These are phyloP conservation scores for Spicauda simplicius DNA, from an alignment of 2,888 invertebrate species.

Conservation along the genomic window DNA sequence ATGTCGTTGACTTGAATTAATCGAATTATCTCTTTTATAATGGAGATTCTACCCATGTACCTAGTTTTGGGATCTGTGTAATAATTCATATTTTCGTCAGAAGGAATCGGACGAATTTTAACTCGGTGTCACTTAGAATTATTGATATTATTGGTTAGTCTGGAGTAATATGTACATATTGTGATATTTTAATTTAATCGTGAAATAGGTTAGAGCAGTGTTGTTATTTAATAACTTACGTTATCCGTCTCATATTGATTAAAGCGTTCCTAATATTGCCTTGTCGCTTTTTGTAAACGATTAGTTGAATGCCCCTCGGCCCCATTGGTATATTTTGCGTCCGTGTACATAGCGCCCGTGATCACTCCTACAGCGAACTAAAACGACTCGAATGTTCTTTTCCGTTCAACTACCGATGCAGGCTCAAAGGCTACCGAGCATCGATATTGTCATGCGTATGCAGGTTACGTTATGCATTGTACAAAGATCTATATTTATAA, in stretches of 20 bases:
- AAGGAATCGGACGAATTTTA: slow-evolving; percentile 46
- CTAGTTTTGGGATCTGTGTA: slow-evolving; percentile 55
- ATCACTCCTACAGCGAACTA: slow-evolving; percentile 32
- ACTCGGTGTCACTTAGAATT: slow-evolving; percentile 58
- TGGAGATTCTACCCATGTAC: slow-evolving; percentile 44
- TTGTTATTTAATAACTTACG: slow-evolving; percentile 58
- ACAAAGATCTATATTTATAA: slow-evolving; percentile 83
- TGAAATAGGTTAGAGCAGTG: slow-evolving; percentile 74
- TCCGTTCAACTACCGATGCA: slow-evolving; percentile 47
- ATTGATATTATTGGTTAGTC: slow-evolving; percentile 74
- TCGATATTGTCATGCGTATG: slow-evolving; percentile 65
- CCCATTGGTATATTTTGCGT: slow-evolving; percentile 28
- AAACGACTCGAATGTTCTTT: slow-evolving; percentile 33
- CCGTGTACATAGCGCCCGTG: slow-evolving; percentile 40
- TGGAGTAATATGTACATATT: slow-evolving; percentile 81
- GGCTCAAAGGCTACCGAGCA: slow-evolving; percentile 61
- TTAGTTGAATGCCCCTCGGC: slow-evolving; percentile 32
- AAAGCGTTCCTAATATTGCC: slow-evolving; percentile 58
- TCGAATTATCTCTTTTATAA: slow-evolving; percentile 44
- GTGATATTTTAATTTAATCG: slow-evolving; percentile 83
- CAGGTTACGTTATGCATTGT: slow-evolving; percentile 72
- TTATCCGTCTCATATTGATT: slow-evolving; percentile 61
- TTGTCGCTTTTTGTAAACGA: slow-evolving; percentile 45
- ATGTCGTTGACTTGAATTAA: slow-evolving; percentile 27
- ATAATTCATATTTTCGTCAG: slow-evolving; percentile 55